Evolutionary conservation across 2,797 vertebrate species (phyloP).

Genomic region (Xiphorhynchus erythropygius): DNA sequence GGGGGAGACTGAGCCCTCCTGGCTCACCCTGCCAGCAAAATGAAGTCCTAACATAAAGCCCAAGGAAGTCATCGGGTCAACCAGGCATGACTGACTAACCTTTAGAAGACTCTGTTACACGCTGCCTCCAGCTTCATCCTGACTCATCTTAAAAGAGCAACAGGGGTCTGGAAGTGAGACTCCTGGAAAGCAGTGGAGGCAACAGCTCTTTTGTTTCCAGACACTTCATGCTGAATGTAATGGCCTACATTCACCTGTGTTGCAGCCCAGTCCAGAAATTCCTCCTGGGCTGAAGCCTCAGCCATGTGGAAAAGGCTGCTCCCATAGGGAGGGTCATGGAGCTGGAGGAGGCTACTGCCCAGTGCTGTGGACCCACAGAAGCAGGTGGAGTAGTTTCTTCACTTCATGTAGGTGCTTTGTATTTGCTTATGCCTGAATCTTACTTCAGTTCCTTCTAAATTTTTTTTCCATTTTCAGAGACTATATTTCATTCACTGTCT

Average conservation of each 20-base stretch:
- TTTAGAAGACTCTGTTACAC: neutral
- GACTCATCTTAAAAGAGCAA: neutral
- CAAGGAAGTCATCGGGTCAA: neutral
- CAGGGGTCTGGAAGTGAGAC: neutral
- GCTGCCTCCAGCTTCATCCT: neutral
- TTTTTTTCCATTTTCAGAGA: neutral
- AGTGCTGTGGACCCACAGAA: neutral
- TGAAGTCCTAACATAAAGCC: fast-evolving
- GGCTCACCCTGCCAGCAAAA: neutral
- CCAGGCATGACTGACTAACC: neutral
- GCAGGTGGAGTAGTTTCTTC: neutral
- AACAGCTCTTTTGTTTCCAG: neutral
- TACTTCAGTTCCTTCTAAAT: neutral
- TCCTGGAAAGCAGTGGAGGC: neutral
- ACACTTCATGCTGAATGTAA: neutral
- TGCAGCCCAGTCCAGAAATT: neutral
- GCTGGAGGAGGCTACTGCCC: neutral
- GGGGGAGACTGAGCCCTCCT: neutral
- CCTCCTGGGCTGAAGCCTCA: neutral
- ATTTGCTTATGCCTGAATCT: neutral
- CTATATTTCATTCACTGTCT: constrained; percentile 36
- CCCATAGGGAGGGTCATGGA: fast-evolving
- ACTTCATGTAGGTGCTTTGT: neutral
- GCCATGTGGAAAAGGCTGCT: neutral
- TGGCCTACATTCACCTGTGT: fast-evolving